Base-by-base conservation (phyloP, 2,888 invertebrate genomes). In the Drosophila buzzatii region DNA sequence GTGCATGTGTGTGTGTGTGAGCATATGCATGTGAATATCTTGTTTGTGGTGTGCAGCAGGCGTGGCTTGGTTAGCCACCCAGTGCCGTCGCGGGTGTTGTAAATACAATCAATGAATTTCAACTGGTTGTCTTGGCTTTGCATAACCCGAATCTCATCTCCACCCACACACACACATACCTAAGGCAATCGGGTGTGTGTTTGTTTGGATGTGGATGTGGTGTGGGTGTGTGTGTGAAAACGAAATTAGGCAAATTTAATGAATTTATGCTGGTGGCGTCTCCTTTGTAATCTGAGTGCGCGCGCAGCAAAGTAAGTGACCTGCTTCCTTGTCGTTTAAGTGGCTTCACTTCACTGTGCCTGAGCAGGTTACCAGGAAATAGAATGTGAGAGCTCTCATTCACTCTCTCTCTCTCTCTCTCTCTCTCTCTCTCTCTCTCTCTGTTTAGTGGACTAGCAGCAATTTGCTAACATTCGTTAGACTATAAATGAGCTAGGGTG, bases 81-180 rank as follows among this genome's bases (percentile, higher is more conserved):
- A 59, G 53, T 68, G 64, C n/a, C 68, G 73, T 78, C 85, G 77
- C 70, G 88, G 85, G 89, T 77, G 85, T 69, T 85, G 90, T 88
- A 86, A 89, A 89, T 87, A 90, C 86, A 90, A 90, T 87, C 90
- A 87, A 90, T 89, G 87, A 87, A 90, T 90, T 90, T 90, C 86
- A 90, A 86, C 90, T 83, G 89, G 85, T 89, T 86, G 85, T 63
- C 89, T 79, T 82, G 76, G 66, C 71, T 58, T 64, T 49, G 41
- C 72, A 59, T 55, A 56, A 55, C 58, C 71, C 68, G 58, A 63
- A 37, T 56, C 69, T 20, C 33, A 0, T 7, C 51, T 20, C 7
- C 69, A 55, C 76, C 77, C 77, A 42, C 45, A 20, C 39, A 47
- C 69, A 27, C 79, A 47, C 52, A 45, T 23, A 45, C 45, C 23